Evolutionary conservation across 2,797 vertebrate genomes (phyloP).

Genomic region (Lycodopsis pacificus): DNA sequence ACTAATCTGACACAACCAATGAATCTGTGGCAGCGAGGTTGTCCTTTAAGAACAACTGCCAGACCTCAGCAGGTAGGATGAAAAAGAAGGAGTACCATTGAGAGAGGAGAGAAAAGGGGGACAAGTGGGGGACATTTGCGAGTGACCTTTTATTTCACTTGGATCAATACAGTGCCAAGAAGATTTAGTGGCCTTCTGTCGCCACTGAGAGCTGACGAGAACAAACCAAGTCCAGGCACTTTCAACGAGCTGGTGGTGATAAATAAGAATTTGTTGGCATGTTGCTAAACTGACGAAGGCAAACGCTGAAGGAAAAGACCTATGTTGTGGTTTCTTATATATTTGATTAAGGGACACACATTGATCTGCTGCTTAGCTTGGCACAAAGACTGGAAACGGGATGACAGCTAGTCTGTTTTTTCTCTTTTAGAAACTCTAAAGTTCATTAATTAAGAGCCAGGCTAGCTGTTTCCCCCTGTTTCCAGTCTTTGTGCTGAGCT

Average conservation of each 20-base stretch:
- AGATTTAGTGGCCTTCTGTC: conserved; percentile 65
- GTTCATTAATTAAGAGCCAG: neutral
- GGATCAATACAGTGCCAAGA: conserved; percentile 66
- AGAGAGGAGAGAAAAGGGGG: conserved; percentile 46
- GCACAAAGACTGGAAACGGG: neutral
- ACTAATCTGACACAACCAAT: conserved; percentile 48
- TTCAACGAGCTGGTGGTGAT: neutral
- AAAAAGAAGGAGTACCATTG: conserved; percentile 40
- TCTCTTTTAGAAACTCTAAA: neutral
- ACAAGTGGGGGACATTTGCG: conserved; percentile 49
- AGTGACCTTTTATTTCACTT: conserved; percentile 67
- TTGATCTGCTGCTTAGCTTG: neutral
- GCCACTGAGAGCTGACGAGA: conserved; percentile 37
- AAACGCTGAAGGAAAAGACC: neutral
- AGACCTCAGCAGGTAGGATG: conserved; percentile 16
- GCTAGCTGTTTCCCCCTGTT: neutral
- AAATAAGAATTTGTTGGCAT: conserved; percentile 1
- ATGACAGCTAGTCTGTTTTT: neutral
- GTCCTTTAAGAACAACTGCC: conserved; percentile 32
- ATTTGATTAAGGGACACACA: conserved; percentile 8
- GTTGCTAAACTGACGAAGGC: neutral
- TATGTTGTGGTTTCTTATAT: neutral
- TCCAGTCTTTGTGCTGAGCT: conserved; percentile 1
- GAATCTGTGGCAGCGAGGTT: conserved; percentile 42
- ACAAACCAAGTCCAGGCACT: conserved; percentile 20